Evolutionary conservation across 2,888 invertebrate species (phyloP).

Genomic region (Amphimallon solstitiale): DNA sequence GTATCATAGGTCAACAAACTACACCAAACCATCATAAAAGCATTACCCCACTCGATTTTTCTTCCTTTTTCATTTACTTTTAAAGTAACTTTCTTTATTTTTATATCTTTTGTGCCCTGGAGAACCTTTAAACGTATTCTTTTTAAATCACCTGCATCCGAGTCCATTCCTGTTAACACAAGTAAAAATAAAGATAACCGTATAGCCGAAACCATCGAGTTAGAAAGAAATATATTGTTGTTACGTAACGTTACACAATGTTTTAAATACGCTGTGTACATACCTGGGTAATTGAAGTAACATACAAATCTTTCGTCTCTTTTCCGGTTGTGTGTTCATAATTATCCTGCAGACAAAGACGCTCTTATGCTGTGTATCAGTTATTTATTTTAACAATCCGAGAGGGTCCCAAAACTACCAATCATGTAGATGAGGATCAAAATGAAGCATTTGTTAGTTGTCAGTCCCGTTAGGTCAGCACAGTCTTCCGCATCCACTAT

Average conservation of each 20-base stretch:
- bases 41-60: slow-evolving; percentile 40
- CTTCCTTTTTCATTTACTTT: slow-evolving; percentile 37
- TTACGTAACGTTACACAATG: slow-evolving; percentile 35
- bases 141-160: slow-evolving; percentile 34
- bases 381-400: slow-evolving; percentile 35
- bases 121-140: slow-evolving; percentile 42
- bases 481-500: slow-evolving; percentile 49
- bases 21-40: slow-evolving; percentile 47
- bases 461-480: slow-evolving; percentile 50
- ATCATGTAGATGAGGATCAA: slow-evolving; percentile 50
- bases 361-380: slow-evolving; percentile 16
- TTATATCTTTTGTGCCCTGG: slow-evolving; percentile 45
- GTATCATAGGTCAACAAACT: slow-evolving; percentile 51
- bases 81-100: slow-evolving; percentile 44
- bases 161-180: slow-evolving; percentile 8
- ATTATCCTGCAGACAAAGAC: slow-evolving; percentile 22
- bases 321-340: background rate
- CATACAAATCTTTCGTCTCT: slow-evolving; percentile 23
- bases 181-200: slow-evolving; percentile 23
- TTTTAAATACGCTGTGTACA: slow-evolving; percentile 26
- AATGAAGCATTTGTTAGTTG: slow-evolving; percentile 48
- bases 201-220: background rate
- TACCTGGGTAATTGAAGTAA: slow-evolving; percentile 29
- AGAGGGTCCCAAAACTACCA: slow-evolving; percentile 47
- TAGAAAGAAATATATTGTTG: slow-evolving; percentile 25